Evolutionary conservation across 2,113 vertebrate species (phyloP).

Genomic region (Alces alces): DNA sequence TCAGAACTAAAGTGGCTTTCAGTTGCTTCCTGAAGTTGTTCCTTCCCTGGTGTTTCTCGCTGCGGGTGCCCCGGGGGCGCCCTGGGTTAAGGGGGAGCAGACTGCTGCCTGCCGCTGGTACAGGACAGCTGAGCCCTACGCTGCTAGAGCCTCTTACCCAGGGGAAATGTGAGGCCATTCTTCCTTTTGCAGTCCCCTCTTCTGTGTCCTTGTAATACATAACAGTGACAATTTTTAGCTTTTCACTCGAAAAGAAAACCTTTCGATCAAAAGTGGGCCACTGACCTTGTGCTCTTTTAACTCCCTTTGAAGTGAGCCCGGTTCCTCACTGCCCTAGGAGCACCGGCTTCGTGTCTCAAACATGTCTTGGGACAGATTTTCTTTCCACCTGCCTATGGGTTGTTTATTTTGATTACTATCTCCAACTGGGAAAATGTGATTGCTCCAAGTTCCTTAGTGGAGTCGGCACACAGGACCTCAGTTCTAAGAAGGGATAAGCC

Average conservation of each 20-base stretch:
- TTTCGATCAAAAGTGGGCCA: background rate
- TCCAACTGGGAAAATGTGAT: constrained; percentile 24
- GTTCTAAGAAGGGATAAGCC: background rate
- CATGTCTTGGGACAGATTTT: constrained; percentile 5
- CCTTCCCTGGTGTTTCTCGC: background rate
- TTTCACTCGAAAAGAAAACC: background rate
- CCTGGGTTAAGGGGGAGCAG: background rate
- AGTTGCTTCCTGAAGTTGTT: background rate
- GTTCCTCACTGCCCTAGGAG: background rate
- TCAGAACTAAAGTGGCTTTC: background rate
- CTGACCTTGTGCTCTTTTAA: background rate
- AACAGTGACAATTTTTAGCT: background rate
- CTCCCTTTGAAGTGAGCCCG: background rate
- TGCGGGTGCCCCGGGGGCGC: background rate
- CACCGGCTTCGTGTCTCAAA: background rate
- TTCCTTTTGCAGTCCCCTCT: background rate
- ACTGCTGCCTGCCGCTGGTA: background rate
- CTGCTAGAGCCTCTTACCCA: background rate
- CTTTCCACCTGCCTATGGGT: background rate
- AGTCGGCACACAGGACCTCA: background rate
- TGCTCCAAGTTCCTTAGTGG: background rate
- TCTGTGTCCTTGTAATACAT: background rate
- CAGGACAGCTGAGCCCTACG: background rate
- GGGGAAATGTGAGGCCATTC: background rate
- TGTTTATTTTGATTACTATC: background rate